These are phyloP conservation scores for Acrocera orbiculus DNA, from an alignment of 2,888 invertebrate genomes.

Conservation along the genomic window DNA sequence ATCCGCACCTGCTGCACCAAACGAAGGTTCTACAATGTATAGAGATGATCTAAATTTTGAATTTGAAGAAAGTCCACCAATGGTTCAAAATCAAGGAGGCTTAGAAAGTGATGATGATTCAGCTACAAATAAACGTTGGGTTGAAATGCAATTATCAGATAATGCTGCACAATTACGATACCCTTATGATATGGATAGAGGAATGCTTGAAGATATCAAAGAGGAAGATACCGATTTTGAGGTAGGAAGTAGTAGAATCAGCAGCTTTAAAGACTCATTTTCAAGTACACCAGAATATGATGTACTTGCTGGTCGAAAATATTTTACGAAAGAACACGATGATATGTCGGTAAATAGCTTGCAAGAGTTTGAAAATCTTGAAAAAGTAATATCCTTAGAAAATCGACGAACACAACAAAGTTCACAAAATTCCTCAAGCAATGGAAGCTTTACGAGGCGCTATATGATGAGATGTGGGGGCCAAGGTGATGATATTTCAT, in stretches of 20 bases:
- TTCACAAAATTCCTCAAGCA: conserved; percentile 70
- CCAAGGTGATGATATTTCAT: conserved; percentile 69
- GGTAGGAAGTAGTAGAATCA: conserved; percentile 50
- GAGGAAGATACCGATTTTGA: conserved; percentile 85
- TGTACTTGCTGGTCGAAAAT: conserved; percentile 63
- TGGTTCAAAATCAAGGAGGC: conserved; percentile 27
- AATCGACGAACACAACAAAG: conserved; percentile 55
- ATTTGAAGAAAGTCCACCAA: conserved; percentile 48
- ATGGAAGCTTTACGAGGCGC: conserved; percentile 61
- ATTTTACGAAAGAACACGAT: conserved; percentile 73
- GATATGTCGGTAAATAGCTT: conserved; percentile 83
- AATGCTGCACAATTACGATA: conserved; percentile 40
- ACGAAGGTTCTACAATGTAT: conserved; percentile 39
- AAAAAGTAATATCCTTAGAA: conserved; percentile 66
- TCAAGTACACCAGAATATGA: conserved; percentile 88
- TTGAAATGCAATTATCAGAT: conserved; percentile 65
- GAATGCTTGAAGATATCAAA: conserved; percentile 78
- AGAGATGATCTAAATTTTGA: conserved; percentile 47
- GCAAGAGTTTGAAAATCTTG: conserved; percentile 86
- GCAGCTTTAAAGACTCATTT: conserved; percentile 72
- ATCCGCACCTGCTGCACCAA: conserved; percentile 45
- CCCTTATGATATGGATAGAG: conserved; percentile 64
- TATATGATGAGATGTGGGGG: conserved; percentile 52
- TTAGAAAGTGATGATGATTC: conserved; percentile 46
- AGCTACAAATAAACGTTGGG: conserved; percentile 71